These are phyloP conservation scores for Helicoverpa assulta DNA, from an alignment of 2,888 invertebrate genomes.

Conservation along the genomic window DNA sequence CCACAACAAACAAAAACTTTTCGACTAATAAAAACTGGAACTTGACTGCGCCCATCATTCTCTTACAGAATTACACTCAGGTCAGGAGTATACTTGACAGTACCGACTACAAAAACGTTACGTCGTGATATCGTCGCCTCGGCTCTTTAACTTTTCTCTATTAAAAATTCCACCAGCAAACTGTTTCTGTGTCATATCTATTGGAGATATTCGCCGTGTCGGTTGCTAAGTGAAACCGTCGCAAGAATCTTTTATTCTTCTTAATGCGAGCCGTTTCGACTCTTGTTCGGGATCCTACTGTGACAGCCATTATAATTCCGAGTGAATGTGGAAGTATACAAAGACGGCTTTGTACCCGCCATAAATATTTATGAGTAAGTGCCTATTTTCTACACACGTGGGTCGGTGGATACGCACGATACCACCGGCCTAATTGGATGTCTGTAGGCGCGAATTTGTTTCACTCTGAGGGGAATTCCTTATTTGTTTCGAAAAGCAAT, in stretches of 20 bases:
- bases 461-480: conserved; percentile 77
- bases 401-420: conserved; percentile 88
- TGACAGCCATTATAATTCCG: conserved; percentile 89
- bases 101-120: conserved; percentile 45
- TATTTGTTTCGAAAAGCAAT: conserved; percentile 70
- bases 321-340: conserved; percentile 87
- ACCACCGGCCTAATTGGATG: conserved; percentile 85
- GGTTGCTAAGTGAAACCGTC: conserved; percentile 86
- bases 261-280: conserved; percentile 87
- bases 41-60: conserved; percentile 48
- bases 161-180: conserved; percentile 75
- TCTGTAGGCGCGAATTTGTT: conserved; percentile 85
- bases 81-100: conserved; percentile 24
- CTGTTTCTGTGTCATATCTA: conserved; percentile 82
- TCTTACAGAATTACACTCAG: conserved; percentile 73
- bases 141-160: conserved; percentile 66
- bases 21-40: conserved; percentile 57
- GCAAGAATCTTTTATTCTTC: conserved; percentile 84
- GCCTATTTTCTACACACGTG: conserved; percentile 87
- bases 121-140: conserved; percentile 51
- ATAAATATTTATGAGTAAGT: conserved; percentile 89
- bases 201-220: conserved; percentile 81
- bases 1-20: conserved; percentile 72
- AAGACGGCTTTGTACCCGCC: conserved; percentile 85
- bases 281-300: conserved; percentile 87